Conservation (phyloP, 2,888 invertebrate species). For the Papilio gigon region DNA sequence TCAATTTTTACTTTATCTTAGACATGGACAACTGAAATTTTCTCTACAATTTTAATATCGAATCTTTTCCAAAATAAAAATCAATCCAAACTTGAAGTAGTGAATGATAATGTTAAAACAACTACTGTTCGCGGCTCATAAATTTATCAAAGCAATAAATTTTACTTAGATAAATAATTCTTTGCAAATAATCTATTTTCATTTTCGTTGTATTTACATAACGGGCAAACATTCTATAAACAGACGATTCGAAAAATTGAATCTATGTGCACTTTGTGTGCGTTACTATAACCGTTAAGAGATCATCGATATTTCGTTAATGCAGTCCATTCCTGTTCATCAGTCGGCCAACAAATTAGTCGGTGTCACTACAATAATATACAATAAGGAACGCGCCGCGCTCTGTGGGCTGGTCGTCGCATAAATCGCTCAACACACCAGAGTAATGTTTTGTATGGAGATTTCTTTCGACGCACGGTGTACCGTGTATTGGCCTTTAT, state of each 20-base stretch:
- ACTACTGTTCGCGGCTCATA: background rate
- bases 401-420: constrained; percentile 70
- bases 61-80: background rate
- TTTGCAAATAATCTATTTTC: constrained; percentile 24
- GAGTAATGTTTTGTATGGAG: constrained; percentile 83
- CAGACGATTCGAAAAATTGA: constrained; percentile 1
- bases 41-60: background rate
- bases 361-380: constrained; percentile 82
- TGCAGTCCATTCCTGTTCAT: constrained; percentile 55
- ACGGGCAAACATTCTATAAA: constrained; percentile 19
- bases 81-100: constrained; percentile 19
- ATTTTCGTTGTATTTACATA: constrained; percentile 18
- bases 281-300: background rate
- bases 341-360: constrained; percentile 81
- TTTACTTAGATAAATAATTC: constrained; percentile 15
- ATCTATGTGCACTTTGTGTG: constrained; percentile 1
- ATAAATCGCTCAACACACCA: constrained; percentile 79
- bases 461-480: constrained; percentile 79
- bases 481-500: constrained; percentile 75
- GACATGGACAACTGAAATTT: background rate
- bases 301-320: constrained; percentile 39
- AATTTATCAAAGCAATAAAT: constrained; percentile 21
- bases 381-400: constrained; percentile 74
- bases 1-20: background rate
- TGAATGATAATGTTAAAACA: constrained; percentile 19